Percentiles rank a stretch among this genome's conserved stretches.
These are phyloP conservation scores for Plestiodon gilberti DNA, from an alignment of 2,113 vertebrate species.

Conservation along the genomic window DNA sequence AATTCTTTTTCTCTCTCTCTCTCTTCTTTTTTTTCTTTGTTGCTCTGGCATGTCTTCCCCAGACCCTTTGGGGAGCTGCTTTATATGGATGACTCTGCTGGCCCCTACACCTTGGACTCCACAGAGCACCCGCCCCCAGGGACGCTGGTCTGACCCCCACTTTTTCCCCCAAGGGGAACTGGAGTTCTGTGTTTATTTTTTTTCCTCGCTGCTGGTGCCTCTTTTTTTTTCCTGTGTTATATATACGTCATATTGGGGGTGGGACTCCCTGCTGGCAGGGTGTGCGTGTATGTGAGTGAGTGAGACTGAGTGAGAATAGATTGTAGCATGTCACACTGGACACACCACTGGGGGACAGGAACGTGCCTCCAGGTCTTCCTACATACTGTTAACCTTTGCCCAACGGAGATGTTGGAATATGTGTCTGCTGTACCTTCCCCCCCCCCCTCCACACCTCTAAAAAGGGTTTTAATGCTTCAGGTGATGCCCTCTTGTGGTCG, in stretches of 20 bases:
- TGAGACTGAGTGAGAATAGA: slow-evolving; percentile 1
- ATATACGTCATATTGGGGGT: neutral
- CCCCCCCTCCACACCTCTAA: neutral
- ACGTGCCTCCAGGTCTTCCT: neutral
- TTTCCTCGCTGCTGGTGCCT: slow-evolving; percentile 20
- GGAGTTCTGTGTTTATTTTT: neutral
- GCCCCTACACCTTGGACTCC: slow-evolving; percentile 65
- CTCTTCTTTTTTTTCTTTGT: slow-evolving; percentile 27
- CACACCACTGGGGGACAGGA: neutral
- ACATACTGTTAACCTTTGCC: neutral
- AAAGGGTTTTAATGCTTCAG: neutral
- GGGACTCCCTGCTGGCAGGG: slow-evolving; percentile 36
- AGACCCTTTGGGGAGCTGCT: slow-evolving; percentile 80
- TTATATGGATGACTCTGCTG: slow-evolving; percentile 79
- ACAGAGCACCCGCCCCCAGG: slow-evolving; percentile 81
- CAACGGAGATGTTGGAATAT: neutral
- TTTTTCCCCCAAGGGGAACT: slow-evolving; percentile 20
- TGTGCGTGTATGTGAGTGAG: neutral
- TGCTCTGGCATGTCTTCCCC: slow-evolving; percentile 15
- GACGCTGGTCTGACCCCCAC: slow-evolving; percentile 80
- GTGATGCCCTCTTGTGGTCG: neutral
- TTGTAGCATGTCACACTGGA: slow-evolving; percentile 38
- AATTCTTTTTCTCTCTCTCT: slow-evolving; percentile 39
- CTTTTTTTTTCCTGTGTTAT: neutral
- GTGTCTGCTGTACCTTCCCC: neutral